Percentiles rank a stretch among this genome's conserved stretches.
phyloP scores from a whole-genome alignment of 2,113 vertebrate genomes.

The Eolophus roseicapilla region DNA sequence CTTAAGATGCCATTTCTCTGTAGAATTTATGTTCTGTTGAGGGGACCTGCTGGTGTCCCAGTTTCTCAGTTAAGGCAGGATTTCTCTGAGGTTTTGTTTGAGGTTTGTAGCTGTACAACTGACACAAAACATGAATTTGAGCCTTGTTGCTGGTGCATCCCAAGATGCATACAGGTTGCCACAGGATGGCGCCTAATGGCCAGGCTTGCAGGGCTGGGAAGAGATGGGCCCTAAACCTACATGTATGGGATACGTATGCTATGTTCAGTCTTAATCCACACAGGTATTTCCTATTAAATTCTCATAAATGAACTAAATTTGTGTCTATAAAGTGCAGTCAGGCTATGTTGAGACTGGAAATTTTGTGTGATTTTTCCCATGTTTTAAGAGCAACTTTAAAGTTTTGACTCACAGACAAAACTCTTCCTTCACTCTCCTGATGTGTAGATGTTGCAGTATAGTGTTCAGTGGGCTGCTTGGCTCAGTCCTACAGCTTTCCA shows the following conservation, averaged over 20 bases:
- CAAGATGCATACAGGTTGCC: neutral
- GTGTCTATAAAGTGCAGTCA: neutral
- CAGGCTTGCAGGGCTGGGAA: neutral
- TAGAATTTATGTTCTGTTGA: neutral
- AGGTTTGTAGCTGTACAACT: neutral
- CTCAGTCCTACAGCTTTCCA: neutral
- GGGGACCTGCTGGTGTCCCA: neutral
- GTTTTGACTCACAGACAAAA: neutral
- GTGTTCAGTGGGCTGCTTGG: neutral
- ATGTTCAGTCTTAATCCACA: neutral
- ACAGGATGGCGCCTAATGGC: slow-evolving; percentile 7
- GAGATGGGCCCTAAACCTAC: too few species aligned
- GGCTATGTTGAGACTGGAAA: neutral
- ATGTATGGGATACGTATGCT: fast-evolving
- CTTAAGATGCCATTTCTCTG: neutral
- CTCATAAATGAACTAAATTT: neutral
- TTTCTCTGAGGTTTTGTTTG: neutral
- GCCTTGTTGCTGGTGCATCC: fast-evolving
- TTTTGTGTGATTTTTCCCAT: neutral
- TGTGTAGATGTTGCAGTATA: neutral
- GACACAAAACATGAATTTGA: fast-evolving
- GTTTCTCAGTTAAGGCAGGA: neutral
- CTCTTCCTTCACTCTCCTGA: neutral
- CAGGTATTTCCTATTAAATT: neutral
- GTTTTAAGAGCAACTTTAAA: neutral